Evolutionary conservation across 2,797 vertebrate species (phyloP).

Genomic region (Heliangelus exortis): DNA sequence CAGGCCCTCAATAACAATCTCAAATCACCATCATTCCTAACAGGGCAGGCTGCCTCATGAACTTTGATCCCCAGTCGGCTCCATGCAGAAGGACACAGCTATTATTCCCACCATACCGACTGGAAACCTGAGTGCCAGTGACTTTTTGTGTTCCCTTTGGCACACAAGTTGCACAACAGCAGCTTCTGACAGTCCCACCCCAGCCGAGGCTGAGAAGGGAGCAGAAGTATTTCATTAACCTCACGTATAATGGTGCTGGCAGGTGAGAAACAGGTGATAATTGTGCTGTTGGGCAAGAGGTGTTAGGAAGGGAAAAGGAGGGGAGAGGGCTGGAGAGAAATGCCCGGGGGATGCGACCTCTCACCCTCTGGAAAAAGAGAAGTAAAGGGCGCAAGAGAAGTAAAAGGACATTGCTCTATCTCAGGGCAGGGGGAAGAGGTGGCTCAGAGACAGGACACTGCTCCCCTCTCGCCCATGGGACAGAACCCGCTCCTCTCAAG

Average conservation of each 20-base stretch:
- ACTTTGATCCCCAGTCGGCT: background rate
- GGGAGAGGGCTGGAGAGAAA: background rate
- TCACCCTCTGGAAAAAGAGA: background rate
- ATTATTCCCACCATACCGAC: background rate
- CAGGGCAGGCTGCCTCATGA: background rate
- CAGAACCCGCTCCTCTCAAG: background rate
- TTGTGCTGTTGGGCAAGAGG: background rate
- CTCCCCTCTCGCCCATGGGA: background rate
- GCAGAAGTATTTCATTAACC: background rate
- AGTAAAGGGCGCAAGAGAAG: background rate
- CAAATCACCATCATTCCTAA: accelerated
- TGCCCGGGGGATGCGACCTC: background rate
- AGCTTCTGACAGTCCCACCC: background rate
- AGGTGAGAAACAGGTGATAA: background rate
- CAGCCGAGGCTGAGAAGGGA: accelerated
- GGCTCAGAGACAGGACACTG: accelerated
- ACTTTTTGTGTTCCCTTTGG: background rate
- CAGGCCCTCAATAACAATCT: background rate
- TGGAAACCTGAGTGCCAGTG: background rate
- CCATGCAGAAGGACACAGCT: background rate
- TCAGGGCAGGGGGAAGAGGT: background rate
- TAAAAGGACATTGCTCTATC: accelerated
- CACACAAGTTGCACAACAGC: background rate
- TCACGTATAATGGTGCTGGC: accelerated
- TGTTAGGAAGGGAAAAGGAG: background rate